Percentiles rank a stretch among this genome's conserved stretches.
Evolutionary conservation across 2,797 vertebrate genomes (phyloP).

Genomic region (Alca torda): DNA sequence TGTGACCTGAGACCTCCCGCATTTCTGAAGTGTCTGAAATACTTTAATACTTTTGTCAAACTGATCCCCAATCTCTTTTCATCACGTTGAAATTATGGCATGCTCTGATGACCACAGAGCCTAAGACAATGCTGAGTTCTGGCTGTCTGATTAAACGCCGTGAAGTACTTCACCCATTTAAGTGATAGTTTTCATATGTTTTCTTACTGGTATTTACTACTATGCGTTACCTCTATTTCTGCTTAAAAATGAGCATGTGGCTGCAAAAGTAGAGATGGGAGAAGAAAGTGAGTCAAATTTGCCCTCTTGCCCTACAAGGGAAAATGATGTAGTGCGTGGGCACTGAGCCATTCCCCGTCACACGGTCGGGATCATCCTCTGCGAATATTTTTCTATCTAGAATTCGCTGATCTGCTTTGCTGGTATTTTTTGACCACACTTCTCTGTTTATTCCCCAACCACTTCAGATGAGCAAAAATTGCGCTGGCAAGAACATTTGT

Average conservation of each 20-base stretch:
- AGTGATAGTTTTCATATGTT: conserved; percentile 14
- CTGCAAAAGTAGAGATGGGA: background rate
- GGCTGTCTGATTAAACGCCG: background rate
- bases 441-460: conserved; percentile 38
- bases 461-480: background rate
- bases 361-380: background rate
- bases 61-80: background rate
- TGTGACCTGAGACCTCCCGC: background rate
- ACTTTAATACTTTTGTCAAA: background rate
- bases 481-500: conserved; percentile 50
- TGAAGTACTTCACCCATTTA: background rate
- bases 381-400: background rate
- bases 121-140: background rate
- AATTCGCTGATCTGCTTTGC: background rate
- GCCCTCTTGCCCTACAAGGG: background rate
- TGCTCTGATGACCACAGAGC: background rate
- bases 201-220: background rate
- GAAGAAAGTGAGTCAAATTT: background rate
- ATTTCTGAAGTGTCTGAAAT: background rate
- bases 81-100: background rate
- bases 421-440: background rate
- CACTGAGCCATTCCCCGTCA: background rate
- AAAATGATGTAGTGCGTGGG: background rate
- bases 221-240: background rate
- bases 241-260: background rate